Conservation (phyloP, 1,140 invertebrate species). For the Ostrea denselamellosa region DNA sequence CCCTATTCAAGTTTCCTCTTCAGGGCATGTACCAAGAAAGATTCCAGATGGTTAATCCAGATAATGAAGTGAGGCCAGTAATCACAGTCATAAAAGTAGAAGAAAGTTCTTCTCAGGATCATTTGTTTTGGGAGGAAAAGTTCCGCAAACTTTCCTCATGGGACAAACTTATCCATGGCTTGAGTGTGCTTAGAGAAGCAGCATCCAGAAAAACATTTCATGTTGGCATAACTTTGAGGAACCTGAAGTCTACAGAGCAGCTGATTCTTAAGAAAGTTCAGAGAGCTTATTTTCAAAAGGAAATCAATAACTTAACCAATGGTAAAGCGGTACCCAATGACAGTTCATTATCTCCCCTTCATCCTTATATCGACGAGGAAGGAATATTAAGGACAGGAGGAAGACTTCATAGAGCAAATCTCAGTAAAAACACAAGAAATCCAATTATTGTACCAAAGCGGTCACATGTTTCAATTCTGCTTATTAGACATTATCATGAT, state of each 20-base stretch:
- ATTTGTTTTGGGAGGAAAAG: background rate
- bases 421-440: conserved; percentile 8
- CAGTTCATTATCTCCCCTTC: conserved; percentile 43
- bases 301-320: conserved; percentile 13
- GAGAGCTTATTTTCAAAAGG: background rate
- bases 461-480: conserved; percentile 48
- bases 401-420: conserved; percentile 17
- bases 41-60: conserved; percentile 38
- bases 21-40: background rate
- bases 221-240: background rate
- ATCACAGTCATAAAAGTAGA: background rate
- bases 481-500: conserved; percentile 53
- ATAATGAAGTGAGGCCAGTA: conserved; percentile 31
- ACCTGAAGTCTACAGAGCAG: background rate
- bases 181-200: background rate
- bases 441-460: conserved; percentile 55
- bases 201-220: background rate
- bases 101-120: background rate
- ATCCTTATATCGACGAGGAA: conserved; percentile 56
- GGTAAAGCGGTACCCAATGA: background rate
- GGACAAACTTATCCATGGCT: background rate
- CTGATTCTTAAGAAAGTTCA: conserved; percentile 6
- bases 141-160: conserved; percentile 46
- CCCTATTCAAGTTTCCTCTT: background rate
- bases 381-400: conserved; percentile 57